phyloP scores from a whole-genome alignment of 2,113 vertebrate species.

The Chloroceryle aenea region DNA sequence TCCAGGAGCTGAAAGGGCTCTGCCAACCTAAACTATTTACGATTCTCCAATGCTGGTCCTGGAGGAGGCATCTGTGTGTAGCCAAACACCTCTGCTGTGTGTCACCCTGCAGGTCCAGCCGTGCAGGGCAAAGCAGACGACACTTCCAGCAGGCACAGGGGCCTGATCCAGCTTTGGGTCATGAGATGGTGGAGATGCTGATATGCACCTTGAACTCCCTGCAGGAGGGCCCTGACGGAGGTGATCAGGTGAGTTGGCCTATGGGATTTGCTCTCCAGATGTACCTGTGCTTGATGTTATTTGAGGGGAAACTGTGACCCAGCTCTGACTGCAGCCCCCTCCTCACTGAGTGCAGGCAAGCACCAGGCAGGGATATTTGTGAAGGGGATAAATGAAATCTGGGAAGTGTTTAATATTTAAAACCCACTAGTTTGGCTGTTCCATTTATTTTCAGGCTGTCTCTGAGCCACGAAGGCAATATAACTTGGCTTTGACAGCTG shows the following conservation, averaged over 20 bases:
- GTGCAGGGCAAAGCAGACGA: neutral
- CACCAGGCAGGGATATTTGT: neutral
- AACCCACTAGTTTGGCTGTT: neutral
- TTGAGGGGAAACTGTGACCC: no score
- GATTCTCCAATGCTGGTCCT: no score
- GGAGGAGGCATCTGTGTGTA: fast-evolving
- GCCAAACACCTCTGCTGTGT: neutral
- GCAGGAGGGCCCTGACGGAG: neutral
- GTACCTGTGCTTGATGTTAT: neutral
- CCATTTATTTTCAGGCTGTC: no score
- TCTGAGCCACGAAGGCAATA: neutral
- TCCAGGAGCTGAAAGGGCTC: neutral
- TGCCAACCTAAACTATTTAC: neutral
- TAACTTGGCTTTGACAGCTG: neutral
- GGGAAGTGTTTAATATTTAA: neutral
- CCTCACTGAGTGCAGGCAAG: neutral
- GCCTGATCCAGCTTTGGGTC: neutral
- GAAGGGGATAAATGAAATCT: neutral
- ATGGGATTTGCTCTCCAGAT: neutral
- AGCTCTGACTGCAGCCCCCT: no score
- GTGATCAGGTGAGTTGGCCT: fast-evolving
- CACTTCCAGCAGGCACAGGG: fast-evolving
- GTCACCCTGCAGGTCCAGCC: neutral
- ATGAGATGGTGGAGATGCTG: neutral
- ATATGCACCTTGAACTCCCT: fast-evolving